Percentiles rank a stretch among this genome's conserved stretches.
phyloP scores from a whole-genome alignment of 1,140 invertebrate species.

The Agraylea sexmaculata region DNA sequence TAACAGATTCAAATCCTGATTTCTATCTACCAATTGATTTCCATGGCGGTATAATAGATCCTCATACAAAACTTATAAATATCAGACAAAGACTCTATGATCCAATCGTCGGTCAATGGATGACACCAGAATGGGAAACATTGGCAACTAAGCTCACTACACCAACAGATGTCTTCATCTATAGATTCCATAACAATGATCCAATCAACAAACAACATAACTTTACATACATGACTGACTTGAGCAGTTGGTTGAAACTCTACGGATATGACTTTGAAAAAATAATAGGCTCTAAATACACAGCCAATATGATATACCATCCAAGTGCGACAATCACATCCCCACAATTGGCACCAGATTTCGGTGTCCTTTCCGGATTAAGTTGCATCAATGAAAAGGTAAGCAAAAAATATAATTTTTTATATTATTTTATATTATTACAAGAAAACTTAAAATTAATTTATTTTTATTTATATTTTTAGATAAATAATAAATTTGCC shows the following conservation, averaged over 20 bases:
- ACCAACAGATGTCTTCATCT: slow-evolving; percentile 82
- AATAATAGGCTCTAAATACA: slow-evolving; percentile 74
- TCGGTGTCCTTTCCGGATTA: slow-evolving; percentile 77
- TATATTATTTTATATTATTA: neutral
- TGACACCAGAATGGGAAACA: slow-evolving; percentile 84
- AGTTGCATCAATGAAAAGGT: slow-evolving; percentile 77
- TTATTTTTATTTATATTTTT: slow-evolving; percentile 18
- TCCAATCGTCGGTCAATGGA: slow-evolving; percentile 86
- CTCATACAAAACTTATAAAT: slow-evolving; percentile 73
- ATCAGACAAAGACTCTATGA: slow-evolving; percentile 80
- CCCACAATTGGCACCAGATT: slow-evolving; percentile 65
- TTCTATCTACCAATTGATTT: slow-evolving; percentile 88
- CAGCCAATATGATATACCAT: slow-evolving; percentile 61
- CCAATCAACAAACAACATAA: slow-evolving; percentile 71
- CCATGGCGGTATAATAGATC: slow-evolving; percentile 79
- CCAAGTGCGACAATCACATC: slow-evolving; percentile 65
- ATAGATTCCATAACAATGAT: slow-evolving; percentile 85
- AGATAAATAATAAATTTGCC: slow-evolving; percentile 67
- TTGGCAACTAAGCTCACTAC: slow-evolving; percentile 67
- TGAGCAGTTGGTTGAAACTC: slow-evolving; percentile 72
- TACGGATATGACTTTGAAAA: slow-evolving; percentile 79
- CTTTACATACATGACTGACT: slow-evolving; percentile 71
- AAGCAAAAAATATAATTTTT: slow-evolving; percentile 18
- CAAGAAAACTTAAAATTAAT: slow-evolving; percentile 5
- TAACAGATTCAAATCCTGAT: slow-evolving; percentile 81